Percentiles rank a stretch among this genome's conserved stretches.
phyloP scores from a whole-genome alignment of 1,140 invertebrate genomes.

The Bombus breviceps region DNA sequence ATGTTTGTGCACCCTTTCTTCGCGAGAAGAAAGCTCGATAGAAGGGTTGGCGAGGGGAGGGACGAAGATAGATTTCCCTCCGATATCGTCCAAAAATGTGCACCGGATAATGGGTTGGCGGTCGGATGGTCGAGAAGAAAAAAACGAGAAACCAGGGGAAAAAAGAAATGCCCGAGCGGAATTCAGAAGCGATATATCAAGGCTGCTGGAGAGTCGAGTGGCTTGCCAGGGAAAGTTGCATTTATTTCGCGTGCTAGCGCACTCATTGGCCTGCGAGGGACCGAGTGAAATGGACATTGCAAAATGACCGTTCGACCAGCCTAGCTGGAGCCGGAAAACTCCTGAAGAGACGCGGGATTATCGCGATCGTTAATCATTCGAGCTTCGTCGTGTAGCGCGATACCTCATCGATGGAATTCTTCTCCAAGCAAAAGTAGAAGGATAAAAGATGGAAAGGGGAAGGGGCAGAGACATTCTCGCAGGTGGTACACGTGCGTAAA shows the following conservation, averaged over 20 bases:
- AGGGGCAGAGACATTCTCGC: background rate
- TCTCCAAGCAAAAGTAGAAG: background rate
- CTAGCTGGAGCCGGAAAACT: conserved; percentile 40
- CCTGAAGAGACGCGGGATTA: conserved; percentile 47
- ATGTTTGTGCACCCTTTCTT: conserved; percentile 12
- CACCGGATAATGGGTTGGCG: conserved; percentile 16
- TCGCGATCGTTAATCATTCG: conserved; percentile 63
- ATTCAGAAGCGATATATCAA: conserved; percentile 54
- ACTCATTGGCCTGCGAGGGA: conserved; percentile 42
- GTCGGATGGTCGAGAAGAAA: background rate
- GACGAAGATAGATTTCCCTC: conserved; percentile 19
- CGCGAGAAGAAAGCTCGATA: background rate
- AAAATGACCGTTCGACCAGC: conserved; percentile 52
- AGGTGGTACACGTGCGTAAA: background rate
- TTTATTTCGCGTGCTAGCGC: conserved; percentile 51
- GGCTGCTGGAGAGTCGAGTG: background rate
- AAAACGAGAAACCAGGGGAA: background rate
- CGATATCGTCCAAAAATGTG: conserved; percentile 20
- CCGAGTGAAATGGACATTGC: conserved; percentile 56
- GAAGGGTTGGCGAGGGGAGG: background rate
- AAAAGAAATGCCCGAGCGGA: background rate
- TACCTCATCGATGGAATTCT: conserved; percentile 18
- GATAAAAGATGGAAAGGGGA: background rate
- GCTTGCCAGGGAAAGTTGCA: conserved; percentile 55
- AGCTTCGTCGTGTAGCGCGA: conserved; percentile 18